phyloP scores from a whole-genome alignment of 2,888 invertebrate species.

The Acrocyrtus sp. region DNA sequence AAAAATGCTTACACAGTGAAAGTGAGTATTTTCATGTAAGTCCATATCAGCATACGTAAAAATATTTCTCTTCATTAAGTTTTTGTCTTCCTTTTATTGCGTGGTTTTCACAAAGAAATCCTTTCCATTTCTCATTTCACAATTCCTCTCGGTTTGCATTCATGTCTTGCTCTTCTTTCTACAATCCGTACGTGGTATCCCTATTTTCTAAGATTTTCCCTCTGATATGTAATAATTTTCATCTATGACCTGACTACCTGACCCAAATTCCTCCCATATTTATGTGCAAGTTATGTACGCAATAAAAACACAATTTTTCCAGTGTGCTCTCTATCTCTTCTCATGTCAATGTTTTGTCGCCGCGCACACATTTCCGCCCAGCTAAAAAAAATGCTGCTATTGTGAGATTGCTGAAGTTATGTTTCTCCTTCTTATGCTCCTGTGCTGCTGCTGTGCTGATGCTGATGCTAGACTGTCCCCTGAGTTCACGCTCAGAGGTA shows the following conservation, averaged over 20 bases:
- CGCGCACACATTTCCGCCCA: background rate
- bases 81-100: conserved; percentile 24
- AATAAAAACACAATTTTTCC: background rate
- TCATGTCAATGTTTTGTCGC: background rate
- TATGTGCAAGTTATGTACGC: too few relatives aligned
- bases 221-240: too few relatives aligned
- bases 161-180: background rate
- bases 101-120: conserved; percentile 19
- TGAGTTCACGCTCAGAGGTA: conserved; percentile 14
- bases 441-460: too few relatives aligned
- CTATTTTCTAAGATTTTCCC: too few relatives aligned
- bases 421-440: background rate
- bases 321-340: background rate
- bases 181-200: background rate
- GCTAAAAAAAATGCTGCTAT: background rate
- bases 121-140: conserved; percentile 1
- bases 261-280: too few relatives aligned
- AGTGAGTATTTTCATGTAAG: too few relatives aligned
- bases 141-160: background rate
- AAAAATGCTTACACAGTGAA: too few relatives aligned
- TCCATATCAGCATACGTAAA: too few relatives aligned
- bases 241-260: too few relatives aligned
- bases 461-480: conserved; percentile 1
- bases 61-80: conserved; percentile 17
- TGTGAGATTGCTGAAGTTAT: conserved; percentile 3